These are phyloP conservation scores for Vulpes vulpes DNA, from an alignment of 2,113 vertebrate species.

Conservation along the genomic window DNA sequence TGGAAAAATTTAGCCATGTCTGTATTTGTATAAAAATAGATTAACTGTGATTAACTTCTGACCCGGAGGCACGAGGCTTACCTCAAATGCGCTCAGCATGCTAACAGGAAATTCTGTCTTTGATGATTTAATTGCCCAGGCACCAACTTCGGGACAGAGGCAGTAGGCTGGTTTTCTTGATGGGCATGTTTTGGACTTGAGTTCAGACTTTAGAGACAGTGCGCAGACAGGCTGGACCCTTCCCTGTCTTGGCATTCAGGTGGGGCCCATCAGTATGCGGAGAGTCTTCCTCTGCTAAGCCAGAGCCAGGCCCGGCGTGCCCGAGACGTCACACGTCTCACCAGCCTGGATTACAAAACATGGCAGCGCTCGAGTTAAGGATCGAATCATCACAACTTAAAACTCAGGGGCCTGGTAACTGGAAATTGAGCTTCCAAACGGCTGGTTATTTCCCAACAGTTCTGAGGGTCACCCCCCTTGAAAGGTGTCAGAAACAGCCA, in stretches of 20 bases:
- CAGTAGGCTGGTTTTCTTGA: background rate
- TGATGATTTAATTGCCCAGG: background rate
- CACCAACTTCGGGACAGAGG: no score
- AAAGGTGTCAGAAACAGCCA: background rate
- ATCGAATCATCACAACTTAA: background rate
- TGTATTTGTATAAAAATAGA: slow-evolving; percentile 25
- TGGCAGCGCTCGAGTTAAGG: background rate
- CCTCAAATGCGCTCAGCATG: background rate
- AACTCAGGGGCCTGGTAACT: background rate
- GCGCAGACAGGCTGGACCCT: fast-evolving
- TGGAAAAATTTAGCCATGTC: background rate
- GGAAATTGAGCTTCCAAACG: background rate
- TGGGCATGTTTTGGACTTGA: background rate
- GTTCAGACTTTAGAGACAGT: background rate
- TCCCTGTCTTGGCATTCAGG: background rate
- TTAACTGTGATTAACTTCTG: background rate
- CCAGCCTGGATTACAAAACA: background rate
- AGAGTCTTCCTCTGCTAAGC: no score
- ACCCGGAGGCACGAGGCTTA: background rate
- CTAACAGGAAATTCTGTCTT: background rate
- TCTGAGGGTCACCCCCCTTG: fast-evolving
- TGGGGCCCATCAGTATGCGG: fast-evolving
- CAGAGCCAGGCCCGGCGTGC: background rate
- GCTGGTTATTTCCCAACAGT: background rate
- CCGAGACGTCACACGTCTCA: fast-evolving